A percentile compares a stretch with the other conserved stretches of the same genome.
Evolutionary conservation across 1,140 invertebrate genomes (phyloP).

Genomic region (Chironomus tepperi): DNA sequence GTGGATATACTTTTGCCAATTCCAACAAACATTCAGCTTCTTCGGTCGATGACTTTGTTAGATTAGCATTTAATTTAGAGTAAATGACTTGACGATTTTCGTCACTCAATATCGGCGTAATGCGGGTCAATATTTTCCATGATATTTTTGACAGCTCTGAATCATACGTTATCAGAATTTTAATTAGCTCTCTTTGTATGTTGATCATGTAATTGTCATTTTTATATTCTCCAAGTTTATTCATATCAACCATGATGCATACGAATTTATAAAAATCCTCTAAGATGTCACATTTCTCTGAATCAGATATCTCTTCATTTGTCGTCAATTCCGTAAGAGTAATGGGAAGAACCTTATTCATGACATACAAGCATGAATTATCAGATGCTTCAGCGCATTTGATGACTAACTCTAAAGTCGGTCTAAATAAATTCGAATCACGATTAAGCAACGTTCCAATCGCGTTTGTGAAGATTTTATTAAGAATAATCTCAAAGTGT

Average conservation of each 20-base stretch:
- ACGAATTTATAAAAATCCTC: not conserved
- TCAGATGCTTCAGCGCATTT: slow-evolving; percentile 6
- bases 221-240: not conserved
- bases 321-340: not conserved
- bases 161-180: not conserved
- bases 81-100: not conserved
- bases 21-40: not conserved
- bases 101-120: not conserved
- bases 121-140: not conserved
- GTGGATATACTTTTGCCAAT: not conserved
- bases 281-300: not conserved
- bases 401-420: not conserved
- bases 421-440: not conserved
- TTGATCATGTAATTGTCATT: slow-evolving; percentile 7
- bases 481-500: slow-evolving; percentile 26
- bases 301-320: not conserved
- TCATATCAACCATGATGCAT: not conserved
- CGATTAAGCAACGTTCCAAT: not conserved
- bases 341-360: not conserved
- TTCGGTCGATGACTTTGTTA: not conserved
- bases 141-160: not conserved
- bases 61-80: not conserved
- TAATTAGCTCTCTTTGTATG: not conserved
- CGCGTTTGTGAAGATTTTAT: slow-evolving; percentile 5
- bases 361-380: not conserved